Percentiles rank a stretch among this genome's conserved stretches.
Evolutionary conservation across 2,797 vertebrate genomes (phyloP).

Genomic region (Melanogrammus aeglefinus): DNA sequence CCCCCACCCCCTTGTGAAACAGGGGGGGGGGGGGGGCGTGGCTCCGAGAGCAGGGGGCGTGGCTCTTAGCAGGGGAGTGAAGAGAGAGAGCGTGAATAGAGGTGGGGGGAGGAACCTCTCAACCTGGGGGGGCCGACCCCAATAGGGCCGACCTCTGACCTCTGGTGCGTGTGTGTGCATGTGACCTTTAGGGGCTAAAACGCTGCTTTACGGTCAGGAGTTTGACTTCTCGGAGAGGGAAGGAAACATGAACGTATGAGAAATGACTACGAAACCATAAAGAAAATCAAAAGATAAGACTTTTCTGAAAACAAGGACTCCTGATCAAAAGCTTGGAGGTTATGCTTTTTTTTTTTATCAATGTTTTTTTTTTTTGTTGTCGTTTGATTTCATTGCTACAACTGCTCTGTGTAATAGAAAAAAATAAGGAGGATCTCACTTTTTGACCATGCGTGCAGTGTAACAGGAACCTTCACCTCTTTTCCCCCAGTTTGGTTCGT

Average conservation of each 20-base stretch:
- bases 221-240: constrained; percentile 63
- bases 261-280: constrained; percentile 66
- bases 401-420: constrained; percentile 76
- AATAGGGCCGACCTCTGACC: constrained; percentile 32
- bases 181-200: constrained; percentile 62
- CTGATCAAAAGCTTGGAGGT: constrained; percentile 72
- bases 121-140: neutral
- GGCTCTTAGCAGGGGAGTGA: constrained; percentile 5
- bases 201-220: constrained; percentile 77
- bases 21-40: constrained; percentile 50
- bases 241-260: constrained; percentile 60
- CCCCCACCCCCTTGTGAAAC: constrained; percentile 74
- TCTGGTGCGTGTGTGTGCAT: constrained; percentile 57
- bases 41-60: constrained; percentile 39
- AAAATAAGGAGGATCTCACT: constrained; percentile 72
- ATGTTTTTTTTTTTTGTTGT: constrained; percentile 66
- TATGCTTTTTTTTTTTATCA: constrained; percentile 53
- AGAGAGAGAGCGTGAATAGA: constrained; percentile 31
- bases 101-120: constrained; percentile 26
- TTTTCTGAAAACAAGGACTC: constrained; percentile 69
- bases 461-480: constrained; percentile 73
- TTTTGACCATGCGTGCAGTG: constrained; percentile 82
- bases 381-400: constrained; percentile 71
- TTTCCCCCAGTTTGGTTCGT: constrained; percentile 74
- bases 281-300: constrained; percentile 64